Conservation (phyloP, 2,113 vertebrate genomes). For the Rattus rattus region DNA sequence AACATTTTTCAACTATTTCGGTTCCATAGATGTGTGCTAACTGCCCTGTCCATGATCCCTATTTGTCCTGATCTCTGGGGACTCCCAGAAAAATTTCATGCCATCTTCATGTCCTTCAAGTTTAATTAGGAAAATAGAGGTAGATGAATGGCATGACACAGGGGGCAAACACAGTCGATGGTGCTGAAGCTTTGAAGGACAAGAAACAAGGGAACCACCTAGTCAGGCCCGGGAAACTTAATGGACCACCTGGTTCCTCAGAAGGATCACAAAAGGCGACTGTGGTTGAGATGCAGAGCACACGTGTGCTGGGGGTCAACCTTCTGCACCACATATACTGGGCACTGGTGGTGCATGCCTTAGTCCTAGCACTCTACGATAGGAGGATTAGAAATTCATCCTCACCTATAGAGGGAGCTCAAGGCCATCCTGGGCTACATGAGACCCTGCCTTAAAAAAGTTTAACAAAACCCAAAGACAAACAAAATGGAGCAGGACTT, state of each 20-base stretch:
- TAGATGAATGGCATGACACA: neutral
- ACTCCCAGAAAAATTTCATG: neutral
- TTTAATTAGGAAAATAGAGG: constrained; percentile 19
- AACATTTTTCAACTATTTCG: neutral
- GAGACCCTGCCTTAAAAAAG: neutral
- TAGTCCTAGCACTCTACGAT: neutral
- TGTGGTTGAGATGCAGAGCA: neutral
- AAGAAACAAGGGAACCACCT: neutral
- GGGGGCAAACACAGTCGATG: neutral
- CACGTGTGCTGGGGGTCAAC: neutral
- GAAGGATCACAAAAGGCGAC: neutral
- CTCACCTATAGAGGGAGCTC: neutral
- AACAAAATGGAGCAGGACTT: neutral
- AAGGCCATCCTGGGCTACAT: neutral
- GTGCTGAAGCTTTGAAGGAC: neutral
- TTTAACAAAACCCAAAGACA: neutral
- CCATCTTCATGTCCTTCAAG: neutral
- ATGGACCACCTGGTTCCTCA: neutral
- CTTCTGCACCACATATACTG: neutral
- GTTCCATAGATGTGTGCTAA: neutral
- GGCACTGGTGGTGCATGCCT: neutral
- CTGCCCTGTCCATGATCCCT: neutral
- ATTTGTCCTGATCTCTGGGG: neutral
- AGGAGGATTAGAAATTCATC: neutral
- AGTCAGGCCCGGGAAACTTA: neutral